These are phyloP conservation scores for Thyatira batis DNA, from an alignment of 2,888 invertebrate species.

Conservation along the genomic window DNA sequence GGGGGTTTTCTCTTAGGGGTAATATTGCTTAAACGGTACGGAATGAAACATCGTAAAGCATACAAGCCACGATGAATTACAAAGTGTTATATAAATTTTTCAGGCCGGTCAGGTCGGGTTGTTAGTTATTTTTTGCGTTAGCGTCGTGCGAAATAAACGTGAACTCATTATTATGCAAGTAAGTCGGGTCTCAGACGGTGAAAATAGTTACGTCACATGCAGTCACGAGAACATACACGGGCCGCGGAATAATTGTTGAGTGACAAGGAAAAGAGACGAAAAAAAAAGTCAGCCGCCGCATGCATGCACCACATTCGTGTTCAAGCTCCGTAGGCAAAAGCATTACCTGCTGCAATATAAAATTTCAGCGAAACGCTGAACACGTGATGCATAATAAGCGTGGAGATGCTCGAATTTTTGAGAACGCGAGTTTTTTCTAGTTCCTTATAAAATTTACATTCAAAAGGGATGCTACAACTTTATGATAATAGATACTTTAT, in stretches of 20 bases:
- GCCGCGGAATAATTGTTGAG: slow-evolving; percentile 21
- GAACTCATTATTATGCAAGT: slow-evolving; percentile 52
- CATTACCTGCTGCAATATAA: not conserved
- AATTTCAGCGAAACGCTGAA: not conserved
- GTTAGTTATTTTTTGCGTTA: slow-evolving; percentile 33
- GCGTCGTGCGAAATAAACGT: slow-evolving; percentile 50
- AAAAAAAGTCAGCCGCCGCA: not conserved
- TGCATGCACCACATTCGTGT: not conserved
- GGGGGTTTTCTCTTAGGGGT: too few species aligned
- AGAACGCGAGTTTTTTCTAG: too few species aligned
- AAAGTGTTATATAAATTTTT: slow-evolving; percentile 33
- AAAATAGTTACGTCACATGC: slow-evolving; percentile 52
- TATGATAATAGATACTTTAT: too few species aligned
- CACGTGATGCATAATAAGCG: not conserved
- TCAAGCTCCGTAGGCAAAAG: not conserved
- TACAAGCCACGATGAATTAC: too few species aligned
- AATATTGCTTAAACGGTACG: too few species aligned
- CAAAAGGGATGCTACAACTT: too few species aligned
- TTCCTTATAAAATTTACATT: too few species aligned
- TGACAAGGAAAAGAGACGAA: slow-evolving; percentile 29
- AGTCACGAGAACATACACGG: slow-evolving; percentile 39
- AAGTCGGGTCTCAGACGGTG: slow-evolving; percentile 40
- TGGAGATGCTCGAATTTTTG: not conserved
- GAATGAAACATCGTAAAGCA: too few species aligned
- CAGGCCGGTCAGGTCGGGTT: slow-evolving; percentile 15